Evolutionary conservation across 2,113 vertebrate genomes (phyloP), one percentile per base, ranked within the genome.

Genomic region (Forbesichthys agassizii): DNA sequence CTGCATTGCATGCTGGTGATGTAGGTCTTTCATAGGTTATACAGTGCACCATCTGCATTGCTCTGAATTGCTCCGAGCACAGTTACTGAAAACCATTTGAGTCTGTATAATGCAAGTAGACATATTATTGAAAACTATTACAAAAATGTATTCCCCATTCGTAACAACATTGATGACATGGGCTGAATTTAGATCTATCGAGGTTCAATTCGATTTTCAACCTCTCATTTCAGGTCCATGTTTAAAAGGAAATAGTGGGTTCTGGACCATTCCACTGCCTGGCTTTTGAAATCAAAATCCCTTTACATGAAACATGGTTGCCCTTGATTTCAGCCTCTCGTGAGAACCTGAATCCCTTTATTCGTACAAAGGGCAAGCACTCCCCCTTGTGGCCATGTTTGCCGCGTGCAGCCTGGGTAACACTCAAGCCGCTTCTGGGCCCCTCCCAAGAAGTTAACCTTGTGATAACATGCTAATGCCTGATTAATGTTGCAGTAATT

Each of bases 401-500:
- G 73, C 69, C 64, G 68, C 74, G 71, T 90, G 86, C 91, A 90
- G 66, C 52, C 1, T 67, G 74, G 73, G 71, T 80, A 76, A 85
- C 78, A 80, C 79, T 88, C 86, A 87, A 85, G 91, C 88, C 88
- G 90, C 87, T 86, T 86, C 85, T 88, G 87, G 73, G 84, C 86
- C 84, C 86, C 87, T 88, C 84, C 86, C 90, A 88, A 91, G 90
- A 89, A 89, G 88, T 91, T 92, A 90, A 92, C 90, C 90, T 91
- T 90, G 91, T 89, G 89, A 92, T 92, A 91, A 92, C 89, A 90
- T 83, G 88, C 86, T 91, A 92, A 92, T 91, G 86, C 88, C 75
- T 90, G 86, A 91, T 90, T 91, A 91, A 91, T 91, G 88, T 88
- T 91, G 87, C 88, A 86, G 86, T 91, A 91, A 92, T 91, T 92